These are phyloP conservation scores for Watsonalla binaria DNA, from an alignment of 2,888 invertebrate species.

Conservation along the genomic window DNA sequence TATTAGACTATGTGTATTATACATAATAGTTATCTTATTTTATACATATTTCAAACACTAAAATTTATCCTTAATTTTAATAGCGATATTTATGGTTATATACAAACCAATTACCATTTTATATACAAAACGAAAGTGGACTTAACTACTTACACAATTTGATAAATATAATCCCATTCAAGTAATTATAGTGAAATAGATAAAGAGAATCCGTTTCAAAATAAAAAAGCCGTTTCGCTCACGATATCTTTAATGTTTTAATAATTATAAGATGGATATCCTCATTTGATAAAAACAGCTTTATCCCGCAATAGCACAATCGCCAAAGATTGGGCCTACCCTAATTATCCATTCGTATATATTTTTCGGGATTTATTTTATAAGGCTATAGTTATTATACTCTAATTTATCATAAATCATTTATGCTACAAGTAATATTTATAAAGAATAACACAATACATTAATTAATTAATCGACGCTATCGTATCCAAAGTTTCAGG, in stretches of 20 bases:
- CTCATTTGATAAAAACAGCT: background rate
- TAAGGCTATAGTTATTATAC: background rate
- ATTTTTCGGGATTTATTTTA: background rate
- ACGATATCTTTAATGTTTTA: background rate
- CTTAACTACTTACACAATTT: constrained; percentile 12
- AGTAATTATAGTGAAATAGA: background rate
- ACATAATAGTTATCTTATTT: constrained; percentile 42
- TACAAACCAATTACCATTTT: constrained; percentile 29
- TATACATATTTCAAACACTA: constrained; percentile 46
- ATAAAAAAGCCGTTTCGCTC: background rate
- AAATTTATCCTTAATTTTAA: constrained; percentile 25
- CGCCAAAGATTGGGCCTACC: background rate
- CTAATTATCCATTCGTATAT: background rate
- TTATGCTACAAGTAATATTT: background rate
- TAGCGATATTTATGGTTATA: constrained; percentile 14
- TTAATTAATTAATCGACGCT: background rate
- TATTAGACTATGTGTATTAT: constrained; percentile 54
- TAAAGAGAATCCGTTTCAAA: background rate
- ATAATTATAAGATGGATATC: background rate
- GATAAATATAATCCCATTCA: constrained; percentile 4
- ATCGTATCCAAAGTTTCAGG: background rate
- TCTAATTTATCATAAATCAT: background rate
- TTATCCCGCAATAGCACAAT: background rate
- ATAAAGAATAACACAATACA: background rate
- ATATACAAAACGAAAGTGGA: constrained; percentile 35